Evolutionary conservation across 1,140 invertebrate species (phyloP).

Genomic region (Calliphora vicina): DNA sequence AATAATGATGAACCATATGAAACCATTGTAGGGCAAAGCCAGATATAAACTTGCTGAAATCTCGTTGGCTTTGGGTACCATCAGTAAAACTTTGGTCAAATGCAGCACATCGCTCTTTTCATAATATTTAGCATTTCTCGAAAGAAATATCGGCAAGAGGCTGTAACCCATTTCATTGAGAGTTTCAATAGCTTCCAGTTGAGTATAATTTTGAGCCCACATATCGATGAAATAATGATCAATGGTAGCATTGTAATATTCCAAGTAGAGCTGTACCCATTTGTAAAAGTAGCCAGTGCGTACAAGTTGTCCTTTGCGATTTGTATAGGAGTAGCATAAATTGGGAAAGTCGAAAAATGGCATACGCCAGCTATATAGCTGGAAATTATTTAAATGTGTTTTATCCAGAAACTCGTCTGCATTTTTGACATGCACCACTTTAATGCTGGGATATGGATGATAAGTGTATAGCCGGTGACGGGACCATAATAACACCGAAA

Average conservation of each 20-base stretch:
- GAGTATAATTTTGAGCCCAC: not conserved
- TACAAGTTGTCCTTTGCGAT: not conserved
- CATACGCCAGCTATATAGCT: not conserved
- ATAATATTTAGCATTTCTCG: not conserved
- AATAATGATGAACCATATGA: not conserved
- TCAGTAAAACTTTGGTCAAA: not conserved
- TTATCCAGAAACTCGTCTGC: not conserved
- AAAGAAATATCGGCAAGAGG: not conserved
- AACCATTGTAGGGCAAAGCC: not conserved
- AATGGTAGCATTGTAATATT: not conserved
- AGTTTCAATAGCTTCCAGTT: not conserved
- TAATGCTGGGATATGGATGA: not conserved
- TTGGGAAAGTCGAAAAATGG: not conserved
- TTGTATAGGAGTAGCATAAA: not conserved
- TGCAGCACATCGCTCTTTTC: not conserved
- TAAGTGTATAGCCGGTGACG: not conserved
- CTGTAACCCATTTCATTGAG: not conserved
- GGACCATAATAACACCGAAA: not conserved
- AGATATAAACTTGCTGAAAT: not conserved
- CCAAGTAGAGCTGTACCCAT: not conserved
- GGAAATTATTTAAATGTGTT: not conserved
- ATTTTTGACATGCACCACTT: not conserved
- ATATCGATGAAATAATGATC: not conserved
- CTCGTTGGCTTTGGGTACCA: not conserved
- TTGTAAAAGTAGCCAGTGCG: not conserved